A percentile compares a stretch with the other conserved stretches of the same genome.
Conservation (phyloP, 2,797 vertebrate genomes). For the Nasua narica region DNA sequence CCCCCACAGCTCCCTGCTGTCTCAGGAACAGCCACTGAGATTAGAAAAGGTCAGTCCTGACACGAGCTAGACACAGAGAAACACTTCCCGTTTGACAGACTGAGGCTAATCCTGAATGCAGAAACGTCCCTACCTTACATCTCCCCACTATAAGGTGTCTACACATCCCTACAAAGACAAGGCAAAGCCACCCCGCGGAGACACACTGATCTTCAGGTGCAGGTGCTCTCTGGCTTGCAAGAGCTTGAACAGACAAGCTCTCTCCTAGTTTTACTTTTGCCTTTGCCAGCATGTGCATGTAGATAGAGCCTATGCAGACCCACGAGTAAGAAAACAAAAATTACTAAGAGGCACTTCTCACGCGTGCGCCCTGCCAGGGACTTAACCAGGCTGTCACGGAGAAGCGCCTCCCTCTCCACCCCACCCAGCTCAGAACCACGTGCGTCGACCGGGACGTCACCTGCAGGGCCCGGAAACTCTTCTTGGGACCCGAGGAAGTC, state of each 20-base stretch:
- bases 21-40: not conserved
- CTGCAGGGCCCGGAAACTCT: not conserved
- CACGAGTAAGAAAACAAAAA: not conserved
- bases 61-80: not conserved
- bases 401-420: too few relatives aligned
- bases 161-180: not conserved
- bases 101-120: not conserved
- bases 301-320: not conserved
- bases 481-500: fast-evolving
- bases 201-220: not conserved
- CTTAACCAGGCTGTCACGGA: too few relatives aligned
- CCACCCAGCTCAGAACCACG: not conserved
- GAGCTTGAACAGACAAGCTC: not conserved
- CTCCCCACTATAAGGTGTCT: not conserved
- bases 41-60: not conserved
- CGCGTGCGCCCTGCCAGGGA: not conserved
- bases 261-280: not conserved
- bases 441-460: not conserved
- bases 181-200: not conserved
- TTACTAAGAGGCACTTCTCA: not conserved
- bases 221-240: not conserved
- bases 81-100: not conserved
- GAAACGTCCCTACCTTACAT: not conserved
- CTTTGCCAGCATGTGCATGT: not conserved
- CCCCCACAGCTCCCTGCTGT: not conserved